Conservation (phyloP, 2,113 vertebrate species). For the Pseudorasbora parva region DNA sequence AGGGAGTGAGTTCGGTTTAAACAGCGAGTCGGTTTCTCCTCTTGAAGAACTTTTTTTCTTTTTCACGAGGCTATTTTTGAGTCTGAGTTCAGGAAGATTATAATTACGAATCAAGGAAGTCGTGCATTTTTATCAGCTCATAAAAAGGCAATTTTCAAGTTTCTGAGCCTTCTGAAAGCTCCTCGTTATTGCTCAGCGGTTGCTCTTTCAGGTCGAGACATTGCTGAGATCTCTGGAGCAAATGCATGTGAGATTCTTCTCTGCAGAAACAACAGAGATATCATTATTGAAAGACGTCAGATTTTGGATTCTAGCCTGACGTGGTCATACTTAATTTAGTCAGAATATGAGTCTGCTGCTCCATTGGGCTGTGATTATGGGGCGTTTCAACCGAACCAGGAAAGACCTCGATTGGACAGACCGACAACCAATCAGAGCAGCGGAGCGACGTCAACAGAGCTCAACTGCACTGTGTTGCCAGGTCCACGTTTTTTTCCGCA, state of each 20-base stretch:
- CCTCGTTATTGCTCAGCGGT: not conserved
- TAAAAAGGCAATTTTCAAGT: not conserved
- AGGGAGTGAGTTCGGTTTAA: constrained; percentile 10
- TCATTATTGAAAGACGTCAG: too few relatives aligned
- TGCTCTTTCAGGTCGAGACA: not conserved
- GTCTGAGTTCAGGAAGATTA: constrained; percentile 19
- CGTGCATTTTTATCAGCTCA: constrained; percentile 12
- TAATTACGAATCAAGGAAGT: constrained; percentile 11
- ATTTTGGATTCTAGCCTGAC: too few relatives aligned
- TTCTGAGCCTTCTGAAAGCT: not conserved
- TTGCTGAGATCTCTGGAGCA: not conserved
- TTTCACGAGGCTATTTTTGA: constrained; percentile 19
- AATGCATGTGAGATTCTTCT: not conserved
- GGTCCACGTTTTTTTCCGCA: too few relatives aligned
- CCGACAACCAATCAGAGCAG: too few relatives aligned
- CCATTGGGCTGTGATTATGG: too few relatives aligned
- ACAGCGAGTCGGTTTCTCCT: not conserved
- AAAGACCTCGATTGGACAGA: too few relatives aligned
- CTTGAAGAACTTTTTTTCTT: constrained; percentile 3
- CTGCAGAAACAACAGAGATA: too few relatives aligned
- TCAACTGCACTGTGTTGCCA: too few relatives aligned
- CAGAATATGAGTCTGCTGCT: too few relatives aligned
- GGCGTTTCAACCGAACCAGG: too few relatives aligned
- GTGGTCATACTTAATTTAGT: too few relatives aligned
- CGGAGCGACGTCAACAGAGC: too few relatives aligned